Percentiles rank a stretch among this genome's conserved stretches.
phyloP scores from a whole-genome alignment of 2,888 invertebrate genomes.

The Hybos culiciformis region DNA sequence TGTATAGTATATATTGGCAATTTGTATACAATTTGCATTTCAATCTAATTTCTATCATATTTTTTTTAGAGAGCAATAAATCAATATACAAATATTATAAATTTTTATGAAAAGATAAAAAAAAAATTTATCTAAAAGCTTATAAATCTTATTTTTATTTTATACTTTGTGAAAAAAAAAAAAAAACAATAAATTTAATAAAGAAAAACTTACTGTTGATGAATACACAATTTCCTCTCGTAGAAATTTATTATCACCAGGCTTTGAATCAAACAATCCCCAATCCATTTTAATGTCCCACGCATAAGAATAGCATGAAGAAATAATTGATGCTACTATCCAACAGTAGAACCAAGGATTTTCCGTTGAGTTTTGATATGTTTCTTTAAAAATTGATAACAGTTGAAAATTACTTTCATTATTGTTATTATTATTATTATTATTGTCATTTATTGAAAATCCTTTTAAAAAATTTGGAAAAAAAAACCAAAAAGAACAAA shows the following conservation, averaged over 20 bases:
- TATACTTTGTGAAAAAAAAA: too few species aligned
- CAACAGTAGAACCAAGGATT: constrained; percentile 58
- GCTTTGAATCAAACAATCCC: constrained; percentile 62
- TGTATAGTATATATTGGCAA: too few species aligned
- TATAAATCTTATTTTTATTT: background rate
- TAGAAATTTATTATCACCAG: constrained; percentile 61
- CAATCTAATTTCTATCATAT: too few species aligned
- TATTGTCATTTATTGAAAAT: too few species aligned
- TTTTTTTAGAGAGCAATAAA: too few species aligned
- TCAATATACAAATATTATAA: background rate
- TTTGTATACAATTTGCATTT: too few species aligned
- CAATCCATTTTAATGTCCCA: constrained; percentile 89
- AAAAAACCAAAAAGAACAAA: too few species aligned
- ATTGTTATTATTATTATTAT: constrained; percentile 6
- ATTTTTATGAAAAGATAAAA: background rate
- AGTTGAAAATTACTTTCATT: constrained; percentile 18
- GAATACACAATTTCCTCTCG: constrained; percentile 71
- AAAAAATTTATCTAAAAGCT: too few species aligned
- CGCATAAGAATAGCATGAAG: constrained; percentile 64
- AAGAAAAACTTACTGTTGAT: constrained; percentile 42
- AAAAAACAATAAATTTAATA: too few species aligned
- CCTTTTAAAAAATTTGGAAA: too few species aligned
- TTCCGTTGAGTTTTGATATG: constrained; percentile 34
- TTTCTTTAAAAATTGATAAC: constrained; percentile 17
- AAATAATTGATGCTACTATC: constrained; percentile 52